Evolutionary conservation across 1,140 invertebrate genomes (phyloP).

Genomic region (Brachionus rubens): DNA sequence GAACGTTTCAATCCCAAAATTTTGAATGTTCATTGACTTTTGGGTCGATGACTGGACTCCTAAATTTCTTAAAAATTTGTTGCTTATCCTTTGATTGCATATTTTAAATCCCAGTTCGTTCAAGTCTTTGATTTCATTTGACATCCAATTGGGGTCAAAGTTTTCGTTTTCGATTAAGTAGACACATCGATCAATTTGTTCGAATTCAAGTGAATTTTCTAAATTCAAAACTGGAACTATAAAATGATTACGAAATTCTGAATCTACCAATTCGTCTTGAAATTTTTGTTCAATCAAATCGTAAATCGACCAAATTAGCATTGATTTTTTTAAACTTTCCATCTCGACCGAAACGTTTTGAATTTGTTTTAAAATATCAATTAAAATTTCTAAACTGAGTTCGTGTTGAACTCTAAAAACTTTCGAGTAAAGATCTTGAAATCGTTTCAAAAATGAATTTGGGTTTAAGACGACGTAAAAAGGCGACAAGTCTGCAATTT

Average conservation of each 20-base stretch:
- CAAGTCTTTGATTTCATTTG: not conserved
- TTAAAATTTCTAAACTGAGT: not conserved
- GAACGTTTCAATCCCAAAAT: slow-evolving; percentile 48
- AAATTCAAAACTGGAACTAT: slow-evolving; percentile 7
- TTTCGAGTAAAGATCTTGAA: not conserved
- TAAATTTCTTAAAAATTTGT: slow-evolving; percentile 21
- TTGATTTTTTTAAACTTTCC: not conserved
- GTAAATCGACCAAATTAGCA: slow-evolving; percentile 1
- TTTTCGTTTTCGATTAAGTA: not conserved
- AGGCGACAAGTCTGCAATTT: not conserved
- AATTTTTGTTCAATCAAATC: slow-evolving; percentile 40
- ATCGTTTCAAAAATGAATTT: slow-evolving; percentile 9
- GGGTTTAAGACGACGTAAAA: not conserved
- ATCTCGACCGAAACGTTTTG: not conserved
- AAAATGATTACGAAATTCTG: not conserved
- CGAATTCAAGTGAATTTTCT: not conserved
- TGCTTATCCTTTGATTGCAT: not conserved
- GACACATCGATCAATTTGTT: slow-evolving; percentile 11
- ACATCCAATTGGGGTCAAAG: not conserved
- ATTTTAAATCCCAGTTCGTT: slow-evolving; percentile 14
- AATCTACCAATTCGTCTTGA: not conserved
- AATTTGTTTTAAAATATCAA: not conserved
- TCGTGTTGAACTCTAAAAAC: not conserved
- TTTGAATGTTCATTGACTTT: slow-evolving; percentile 23
- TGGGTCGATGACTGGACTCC: not conserved